A percentile compares a stretch with the other conserved stretches of the same genome.
Conservation (phyloP, 2,888 invertebrate species). For the Hirudinaria manillensis region DNA sequence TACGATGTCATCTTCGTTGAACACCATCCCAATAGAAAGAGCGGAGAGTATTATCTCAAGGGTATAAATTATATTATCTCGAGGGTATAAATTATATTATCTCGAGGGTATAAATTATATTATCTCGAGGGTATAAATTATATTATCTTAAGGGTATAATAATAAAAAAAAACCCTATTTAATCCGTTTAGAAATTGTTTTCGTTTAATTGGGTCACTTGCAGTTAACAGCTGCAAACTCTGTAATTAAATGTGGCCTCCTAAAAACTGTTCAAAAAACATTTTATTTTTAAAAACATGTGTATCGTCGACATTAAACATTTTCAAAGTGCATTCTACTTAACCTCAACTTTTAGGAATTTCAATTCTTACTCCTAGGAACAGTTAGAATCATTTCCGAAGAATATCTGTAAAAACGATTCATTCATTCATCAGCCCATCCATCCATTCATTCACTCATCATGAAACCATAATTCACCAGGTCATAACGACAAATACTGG, state of each 20-base stretch:
- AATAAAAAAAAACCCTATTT: too few relatives aligned
- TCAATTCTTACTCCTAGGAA: too few relatives aligned
- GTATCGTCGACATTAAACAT: too few relatives aligned
- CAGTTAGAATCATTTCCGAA: too few relatives aligned
- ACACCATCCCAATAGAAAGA: constrained; percentile 25
- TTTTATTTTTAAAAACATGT: too few relatives aligned
- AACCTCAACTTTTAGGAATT: too few relatives aligned
- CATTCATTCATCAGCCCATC: neutral
- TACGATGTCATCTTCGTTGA: constrained; percentile 37
- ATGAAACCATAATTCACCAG: constrained; percentile 55
- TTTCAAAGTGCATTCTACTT: too few relatives aligned
- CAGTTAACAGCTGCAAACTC: too few relatives aligned
- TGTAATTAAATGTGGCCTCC: too few relatives aligned
- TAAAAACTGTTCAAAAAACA: too few relatives aligned
- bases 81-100: constrained; percentile 31
- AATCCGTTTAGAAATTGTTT: neutral
- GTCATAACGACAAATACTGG: constrained; percentile 89
- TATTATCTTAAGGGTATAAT: neutral
- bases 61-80: constrained; percentile 29
- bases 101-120: constrained; percentile 30
- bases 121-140: constrained; percentile 31
- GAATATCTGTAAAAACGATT: too few relatives aligned
- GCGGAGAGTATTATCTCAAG: constrained; percentile 37
- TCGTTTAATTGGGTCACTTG: neutral
- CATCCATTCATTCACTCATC: neutral